phyloP scores from a whole-genome alignment of 2,797 vertebrate genomes.

The Danio albolineatus region DNA sequence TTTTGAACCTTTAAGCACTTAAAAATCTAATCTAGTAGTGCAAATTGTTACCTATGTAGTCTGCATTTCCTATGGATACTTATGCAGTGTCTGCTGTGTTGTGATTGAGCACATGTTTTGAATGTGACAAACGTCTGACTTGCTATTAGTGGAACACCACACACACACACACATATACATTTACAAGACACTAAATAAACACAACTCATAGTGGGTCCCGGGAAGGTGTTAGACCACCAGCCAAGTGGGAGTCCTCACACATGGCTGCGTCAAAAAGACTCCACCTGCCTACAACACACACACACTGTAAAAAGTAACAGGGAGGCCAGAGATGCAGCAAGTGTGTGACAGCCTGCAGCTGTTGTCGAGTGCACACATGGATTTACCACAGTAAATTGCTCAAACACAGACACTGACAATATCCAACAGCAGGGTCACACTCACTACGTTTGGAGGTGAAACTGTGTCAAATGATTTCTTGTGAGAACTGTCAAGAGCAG shows the following conservation, averaged over 20 bases:
- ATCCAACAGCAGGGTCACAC: constrained; percentile 10
- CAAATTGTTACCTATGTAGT: background rate
- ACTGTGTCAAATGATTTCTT: background rate
- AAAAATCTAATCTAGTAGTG: background rate
- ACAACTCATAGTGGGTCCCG: background rate
- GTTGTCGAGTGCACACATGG: constrained; percentile 3
- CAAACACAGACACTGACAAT: constrained; percentile 31
- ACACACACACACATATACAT: constrained; percentile 7
- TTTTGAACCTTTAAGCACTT: background rate
- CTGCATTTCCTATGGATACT: background rate
- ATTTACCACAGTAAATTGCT: constrained; percentile 40
- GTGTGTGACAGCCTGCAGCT: constrained; percentile 54
- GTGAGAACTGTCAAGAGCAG: constrained; percentile 30
- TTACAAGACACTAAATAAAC: constrained; percentile 34
- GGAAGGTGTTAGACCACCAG: constrained; percentile 45
- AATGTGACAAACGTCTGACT: background rate
- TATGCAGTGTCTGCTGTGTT: constrained; percentile 2
- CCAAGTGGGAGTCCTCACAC: constrained; percentile 32
- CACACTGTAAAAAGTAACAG: background rate
- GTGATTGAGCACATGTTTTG: background rate
- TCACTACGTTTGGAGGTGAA: background rate
- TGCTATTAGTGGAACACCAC: constrained; percentile 13
- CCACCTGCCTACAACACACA: constrained; percentile 36
- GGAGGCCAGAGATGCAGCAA: constrained; percentile 22
- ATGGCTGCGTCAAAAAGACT: background rate